Evolutionary conservation across 2,797 vertebrate species (phyloP).

Genomic region (Pyrocephalus nanus): DNA sequence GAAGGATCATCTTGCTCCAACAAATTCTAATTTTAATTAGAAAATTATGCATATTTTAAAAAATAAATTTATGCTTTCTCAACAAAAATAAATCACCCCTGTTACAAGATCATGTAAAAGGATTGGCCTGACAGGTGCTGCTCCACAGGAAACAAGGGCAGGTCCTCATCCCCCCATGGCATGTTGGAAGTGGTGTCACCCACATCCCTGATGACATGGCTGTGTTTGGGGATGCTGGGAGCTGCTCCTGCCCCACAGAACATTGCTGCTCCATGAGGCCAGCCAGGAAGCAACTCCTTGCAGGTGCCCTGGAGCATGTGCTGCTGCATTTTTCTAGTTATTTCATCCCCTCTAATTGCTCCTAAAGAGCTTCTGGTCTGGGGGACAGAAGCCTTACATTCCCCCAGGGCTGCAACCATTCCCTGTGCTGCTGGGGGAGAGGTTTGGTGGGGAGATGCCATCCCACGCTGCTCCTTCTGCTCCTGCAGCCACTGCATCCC

Average conservation of each 20-base stretch:
- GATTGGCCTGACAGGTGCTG: not conserved
- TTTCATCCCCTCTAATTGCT: not conserved
- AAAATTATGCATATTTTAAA: not conserved
- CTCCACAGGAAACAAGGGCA: not conserved
- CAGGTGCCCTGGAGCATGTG: not conserved
- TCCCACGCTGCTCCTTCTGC: not conserved
- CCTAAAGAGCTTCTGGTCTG: not conserved
- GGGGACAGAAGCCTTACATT: not conserved
- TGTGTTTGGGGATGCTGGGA: fast-evolving
- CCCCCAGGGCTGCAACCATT: not conserved
- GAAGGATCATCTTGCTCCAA: not conserved
- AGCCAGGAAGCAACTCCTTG: not conserved
- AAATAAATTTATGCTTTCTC: not conserved
- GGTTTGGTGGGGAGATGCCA: not conserved
- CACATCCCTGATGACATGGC: not conserved
- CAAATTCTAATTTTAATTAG: not conserved
- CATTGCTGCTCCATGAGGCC: not conserved
- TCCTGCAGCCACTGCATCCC: not conserved
- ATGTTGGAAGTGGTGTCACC: not conserved
- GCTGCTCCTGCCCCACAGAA: not conserved
- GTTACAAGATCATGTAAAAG: fast-evolving
- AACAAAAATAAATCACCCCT: not conserved
- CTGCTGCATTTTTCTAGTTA: not conserved
- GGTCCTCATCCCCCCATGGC: not conserved
- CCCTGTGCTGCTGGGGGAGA: not conserved